A percentile compares a stretch with the other conserved stretches of the same genome.
Conservation (phyloP, 1,140 invertebrate genomes). For the Lucilia sericata region DNA sequence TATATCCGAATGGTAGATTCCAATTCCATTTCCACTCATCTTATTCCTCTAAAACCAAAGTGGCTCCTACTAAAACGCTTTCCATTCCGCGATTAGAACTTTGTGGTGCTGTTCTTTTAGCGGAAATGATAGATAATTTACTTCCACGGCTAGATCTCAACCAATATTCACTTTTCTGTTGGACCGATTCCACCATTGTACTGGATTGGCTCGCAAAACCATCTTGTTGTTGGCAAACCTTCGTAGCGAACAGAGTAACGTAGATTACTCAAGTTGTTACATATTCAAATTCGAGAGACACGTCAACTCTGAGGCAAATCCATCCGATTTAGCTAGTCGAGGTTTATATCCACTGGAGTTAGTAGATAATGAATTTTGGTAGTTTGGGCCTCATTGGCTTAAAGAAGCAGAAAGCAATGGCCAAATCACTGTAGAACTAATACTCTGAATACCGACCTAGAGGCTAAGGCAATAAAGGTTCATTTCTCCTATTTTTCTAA, state of each 20-base stretch:
- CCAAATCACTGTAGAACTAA: slow-evolving; percentile 36
- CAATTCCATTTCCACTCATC: background rate
- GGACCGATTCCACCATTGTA: slow-evolving; percentile 40
- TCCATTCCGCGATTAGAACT: slow-evolving; percentile 57
- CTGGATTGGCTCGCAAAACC: slow-evolving; percentile 18
- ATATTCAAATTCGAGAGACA: background rate
- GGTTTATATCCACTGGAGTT: background rate
- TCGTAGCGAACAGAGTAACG: slow-evolving; percentile 14
- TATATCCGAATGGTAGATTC: background rate
- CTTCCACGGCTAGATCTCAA: background rate
- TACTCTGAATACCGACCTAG: background rate
- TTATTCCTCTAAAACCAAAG: slow-evolving; percentile 1
- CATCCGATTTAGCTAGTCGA: background rate
- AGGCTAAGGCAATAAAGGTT: background rate
- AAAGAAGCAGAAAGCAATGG: background rate
- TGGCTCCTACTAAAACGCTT: slow-evolving; percentile 54
- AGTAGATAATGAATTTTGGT: background rate
- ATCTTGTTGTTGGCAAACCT: slow-evolving; percentile 4
- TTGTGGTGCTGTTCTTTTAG: slow-evolving; percentile 41
- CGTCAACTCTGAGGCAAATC: background rate
- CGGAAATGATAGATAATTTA: slow-evolving; percentile 43
- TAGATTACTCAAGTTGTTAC: background rate
- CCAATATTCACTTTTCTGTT: background rate
- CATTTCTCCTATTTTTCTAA: background rate
- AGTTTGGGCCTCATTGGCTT: background rate